These are phyloP conservation scores for Gandaritis pyraliata DNA, from an alignment of 2,888 invertebrate genomes.

Conservation along the genomic window DNA sequence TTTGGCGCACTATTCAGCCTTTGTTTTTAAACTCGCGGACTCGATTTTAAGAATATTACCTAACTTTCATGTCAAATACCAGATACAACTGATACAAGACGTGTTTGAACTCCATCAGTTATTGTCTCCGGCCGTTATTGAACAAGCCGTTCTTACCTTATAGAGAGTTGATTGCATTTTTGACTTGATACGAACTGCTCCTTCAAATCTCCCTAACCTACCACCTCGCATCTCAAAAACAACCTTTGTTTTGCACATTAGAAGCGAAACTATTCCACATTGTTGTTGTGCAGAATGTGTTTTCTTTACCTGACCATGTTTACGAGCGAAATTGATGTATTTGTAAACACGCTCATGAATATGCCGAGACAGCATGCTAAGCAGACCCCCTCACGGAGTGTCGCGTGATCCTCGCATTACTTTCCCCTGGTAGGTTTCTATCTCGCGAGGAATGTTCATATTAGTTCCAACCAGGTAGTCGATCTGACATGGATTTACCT, in stretches of 20 bases:
- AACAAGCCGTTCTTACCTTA: no score
- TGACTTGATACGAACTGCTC: no score
- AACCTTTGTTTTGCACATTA: background rate
- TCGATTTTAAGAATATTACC: no score
- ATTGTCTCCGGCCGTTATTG: no score
- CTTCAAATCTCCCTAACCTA: no score
- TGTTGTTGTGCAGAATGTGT: slow-evolving; percentile 38
- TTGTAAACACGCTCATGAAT: slow-evolving; percentile 39
- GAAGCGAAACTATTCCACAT: background rate
- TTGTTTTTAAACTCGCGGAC: no score
- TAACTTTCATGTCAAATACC: no score
- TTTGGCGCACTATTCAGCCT: no score
- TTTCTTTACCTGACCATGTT: slow-evolving; percentile 40
- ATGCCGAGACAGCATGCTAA: slow-evolving; percentile 57
- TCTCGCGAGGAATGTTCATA: slow-evolving; percentile 48
- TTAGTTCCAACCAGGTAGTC: background rate
- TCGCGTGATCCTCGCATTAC: slow-evolving; percentile 79
- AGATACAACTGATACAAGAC: no score
- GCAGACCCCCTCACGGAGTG: slow-evolving; percentile 64
- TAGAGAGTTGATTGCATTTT: no score
- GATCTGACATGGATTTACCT: no score
- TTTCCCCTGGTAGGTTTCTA: slow-evolving; percentile 75
- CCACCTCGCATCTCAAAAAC: background rate
- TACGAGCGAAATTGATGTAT: slow-evolving; percentile 29
- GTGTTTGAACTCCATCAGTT: no score